phyloP scores from a whole-genome alignment of 2,113 vertebrate genomes.

The Bostrychus sinensis region DNA sequence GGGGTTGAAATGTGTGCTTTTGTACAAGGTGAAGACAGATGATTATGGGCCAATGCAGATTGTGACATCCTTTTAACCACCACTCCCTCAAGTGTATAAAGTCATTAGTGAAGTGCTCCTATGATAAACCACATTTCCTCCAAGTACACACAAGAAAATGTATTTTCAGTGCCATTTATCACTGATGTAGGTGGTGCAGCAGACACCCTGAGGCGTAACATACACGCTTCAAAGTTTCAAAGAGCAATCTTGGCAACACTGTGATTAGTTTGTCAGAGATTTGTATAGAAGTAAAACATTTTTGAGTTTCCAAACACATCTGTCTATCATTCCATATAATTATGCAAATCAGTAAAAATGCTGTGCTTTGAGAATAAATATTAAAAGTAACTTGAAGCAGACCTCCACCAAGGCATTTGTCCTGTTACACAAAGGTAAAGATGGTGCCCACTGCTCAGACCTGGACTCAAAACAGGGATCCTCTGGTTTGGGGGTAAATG shows the following conservation, averaged over 20 bases:
- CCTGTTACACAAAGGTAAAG: too few relatives aligned
- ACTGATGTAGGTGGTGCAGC: conserved; percentile 13
- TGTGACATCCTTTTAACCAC: conserved; percentile 49
- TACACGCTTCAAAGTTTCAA: conserved; percentile 2
- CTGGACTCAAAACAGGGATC: too few relatives aligned
- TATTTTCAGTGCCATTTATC: conserved; percentile 20
- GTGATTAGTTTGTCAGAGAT: conserved; percentile 43
- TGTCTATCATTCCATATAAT: neutral
- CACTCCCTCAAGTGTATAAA: conserved; percentile 41
- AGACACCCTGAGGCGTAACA: conserved; percentile 1
- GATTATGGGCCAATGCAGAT: conserved; percentile 28
- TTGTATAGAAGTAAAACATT: conserved; percentile 12
- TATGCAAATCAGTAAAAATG: neutral
- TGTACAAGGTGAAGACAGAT: conserved; percentile 48
- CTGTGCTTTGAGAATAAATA: neutral
- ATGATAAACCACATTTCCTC: neutral
- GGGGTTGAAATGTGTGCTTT: conserved; percentile 29
- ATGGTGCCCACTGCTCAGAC: too few relatives aligned
- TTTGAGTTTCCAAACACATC: conserved; percentile 23
- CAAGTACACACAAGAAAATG: neutral
- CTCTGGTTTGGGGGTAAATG: too few relatives aligned
- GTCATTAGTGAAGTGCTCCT: conserved; percentile 34
- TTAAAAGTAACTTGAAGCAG: neutral
- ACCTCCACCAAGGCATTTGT: too few relatives aligned
- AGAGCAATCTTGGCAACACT: conserved; percentile 6